phyloP scores from a whole-genome alignment of 2,888 invertebrate species.

The Allophyes oxyacanthae region DNA sequence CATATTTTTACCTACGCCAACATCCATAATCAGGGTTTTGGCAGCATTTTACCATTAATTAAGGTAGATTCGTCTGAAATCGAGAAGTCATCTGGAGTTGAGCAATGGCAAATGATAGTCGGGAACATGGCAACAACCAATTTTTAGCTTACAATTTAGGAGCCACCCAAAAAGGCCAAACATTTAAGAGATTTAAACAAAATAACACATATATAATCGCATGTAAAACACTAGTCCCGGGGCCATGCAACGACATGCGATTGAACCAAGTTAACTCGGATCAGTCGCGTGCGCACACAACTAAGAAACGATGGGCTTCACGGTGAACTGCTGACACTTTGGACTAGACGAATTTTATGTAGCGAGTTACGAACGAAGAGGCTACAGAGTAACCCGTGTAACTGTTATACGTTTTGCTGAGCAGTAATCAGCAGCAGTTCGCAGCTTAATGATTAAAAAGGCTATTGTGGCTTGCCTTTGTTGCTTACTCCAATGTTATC shows the following conservation, averaged over 20 bases:
- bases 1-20: too few relatives aligned
- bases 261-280: slow-evolving; percentile 34
- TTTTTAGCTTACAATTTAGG: not conserved
- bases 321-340: not conserved
- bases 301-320: slow-evolving; percentile 20
- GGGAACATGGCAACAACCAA: not conserved
- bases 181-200: slow-evolving; percentile 35
- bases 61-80: too few relatives aligned
- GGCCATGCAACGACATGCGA: slow-evolving; percentile 52
- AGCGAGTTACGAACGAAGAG: not conserved
- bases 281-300: slow-evolving; percentile 52
- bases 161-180: slow-evolving; percentile 24
- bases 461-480: too few relatives aligned
- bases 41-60: too few relatives aligned
- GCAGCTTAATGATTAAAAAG: too few relatives aligned
- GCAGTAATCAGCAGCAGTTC: too few relatives aligned
- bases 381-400: too few relatives aligned
- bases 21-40: too few relatives aligned
- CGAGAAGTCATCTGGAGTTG: too few relatives aligned
- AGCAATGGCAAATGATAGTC: too few relatives aligned
- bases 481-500: too few relatives aligned
- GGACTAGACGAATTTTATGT: slow-evolving; percentile 5
- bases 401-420: too few relatives aligned
- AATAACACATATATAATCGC: slow-evolving; percentile 51
- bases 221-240: slow-evolving; percentile 51